phyloP scores from a whole-genome alignment of 2,113 vertebrate genomes.

The Gracilinanus agilis region DNA sequence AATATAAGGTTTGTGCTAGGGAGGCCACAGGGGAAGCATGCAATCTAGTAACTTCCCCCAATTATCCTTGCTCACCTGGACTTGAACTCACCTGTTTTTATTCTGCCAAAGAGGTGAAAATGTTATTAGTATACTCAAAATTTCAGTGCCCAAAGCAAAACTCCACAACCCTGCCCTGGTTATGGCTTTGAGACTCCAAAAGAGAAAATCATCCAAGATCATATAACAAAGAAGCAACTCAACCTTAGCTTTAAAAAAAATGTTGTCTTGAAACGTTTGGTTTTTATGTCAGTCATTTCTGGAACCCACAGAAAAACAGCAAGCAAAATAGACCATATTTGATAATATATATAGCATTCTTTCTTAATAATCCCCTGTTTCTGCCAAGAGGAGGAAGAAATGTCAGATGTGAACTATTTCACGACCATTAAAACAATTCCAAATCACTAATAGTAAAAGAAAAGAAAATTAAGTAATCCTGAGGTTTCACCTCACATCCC shows the following conservation, averaged over 20 bases:
- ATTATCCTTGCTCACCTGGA: background rate
- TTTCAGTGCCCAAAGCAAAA: background rate
- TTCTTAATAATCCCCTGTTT: background rate
- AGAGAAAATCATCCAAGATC: background rate
- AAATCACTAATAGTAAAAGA: background rate
- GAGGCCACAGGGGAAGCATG: background rate
- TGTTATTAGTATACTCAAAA: background rate
- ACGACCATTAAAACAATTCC: background rate
- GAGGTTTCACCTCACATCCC: background rate
- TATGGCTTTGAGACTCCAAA: background rate
- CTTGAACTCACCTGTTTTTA: background rate
- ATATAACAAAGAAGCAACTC: background rate
- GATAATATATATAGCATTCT: background rate
- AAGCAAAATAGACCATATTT: background rate
- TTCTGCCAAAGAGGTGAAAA: background rate
- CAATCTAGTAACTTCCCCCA: background rate
- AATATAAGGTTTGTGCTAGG: background rate
- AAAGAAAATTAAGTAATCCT: background rate
- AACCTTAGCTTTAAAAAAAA: background rate
- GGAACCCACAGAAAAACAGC: background rate
- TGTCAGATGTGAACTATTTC: background rate
- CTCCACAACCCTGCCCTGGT: background rate
- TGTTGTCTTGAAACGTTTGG: background rate
- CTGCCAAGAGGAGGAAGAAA: background rate
- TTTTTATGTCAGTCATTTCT: background rate